Conservation (phyloP, 2,113 vertebrate species). For the Oryzias celebensis region DNA sequence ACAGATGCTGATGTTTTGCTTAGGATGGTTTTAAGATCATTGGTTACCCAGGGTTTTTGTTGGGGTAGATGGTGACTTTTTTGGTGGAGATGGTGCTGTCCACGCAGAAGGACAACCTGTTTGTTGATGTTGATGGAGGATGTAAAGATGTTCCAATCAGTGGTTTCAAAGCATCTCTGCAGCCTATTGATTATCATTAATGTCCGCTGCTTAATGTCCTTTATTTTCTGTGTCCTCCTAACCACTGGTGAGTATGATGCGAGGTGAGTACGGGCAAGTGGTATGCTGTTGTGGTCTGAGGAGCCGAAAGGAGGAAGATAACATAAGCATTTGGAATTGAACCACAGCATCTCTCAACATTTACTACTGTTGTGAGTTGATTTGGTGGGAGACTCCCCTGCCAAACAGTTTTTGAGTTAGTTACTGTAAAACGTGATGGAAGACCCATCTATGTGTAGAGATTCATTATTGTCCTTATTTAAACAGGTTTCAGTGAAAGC, state of each 20-base stretch:
- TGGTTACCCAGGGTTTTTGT: constrained; percentile 4
- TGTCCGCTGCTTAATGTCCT: neutral
- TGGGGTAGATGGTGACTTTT: neutral
- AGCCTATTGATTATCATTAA: neutral
- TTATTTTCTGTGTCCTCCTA: neutral
- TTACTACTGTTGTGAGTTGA: no score
- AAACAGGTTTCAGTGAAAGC: no score
- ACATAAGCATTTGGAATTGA: no score
- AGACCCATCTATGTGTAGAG: no score
- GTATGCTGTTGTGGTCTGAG: neutral
- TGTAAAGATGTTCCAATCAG: neutral
- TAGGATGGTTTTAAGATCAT: constrained; percentile 1
- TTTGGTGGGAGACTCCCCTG: no score
- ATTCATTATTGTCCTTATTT: no score
- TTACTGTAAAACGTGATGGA: no score
- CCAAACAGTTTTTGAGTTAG: no score
- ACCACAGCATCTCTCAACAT: no score
- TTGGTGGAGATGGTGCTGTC: neutral
- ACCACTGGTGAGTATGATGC: neutral
- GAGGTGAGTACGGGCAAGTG: neutral
- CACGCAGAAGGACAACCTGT: constrained; percentile 8
- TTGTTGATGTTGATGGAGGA: neutral
- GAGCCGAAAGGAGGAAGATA: no score
- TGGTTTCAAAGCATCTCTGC: constrained; percentile 2
- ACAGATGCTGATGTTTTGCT: neutral